Evolutionary conservation across 2,797 vertebrate species (phyloP).

Genomic region (Tachyglossus aculeatus): DNA sequence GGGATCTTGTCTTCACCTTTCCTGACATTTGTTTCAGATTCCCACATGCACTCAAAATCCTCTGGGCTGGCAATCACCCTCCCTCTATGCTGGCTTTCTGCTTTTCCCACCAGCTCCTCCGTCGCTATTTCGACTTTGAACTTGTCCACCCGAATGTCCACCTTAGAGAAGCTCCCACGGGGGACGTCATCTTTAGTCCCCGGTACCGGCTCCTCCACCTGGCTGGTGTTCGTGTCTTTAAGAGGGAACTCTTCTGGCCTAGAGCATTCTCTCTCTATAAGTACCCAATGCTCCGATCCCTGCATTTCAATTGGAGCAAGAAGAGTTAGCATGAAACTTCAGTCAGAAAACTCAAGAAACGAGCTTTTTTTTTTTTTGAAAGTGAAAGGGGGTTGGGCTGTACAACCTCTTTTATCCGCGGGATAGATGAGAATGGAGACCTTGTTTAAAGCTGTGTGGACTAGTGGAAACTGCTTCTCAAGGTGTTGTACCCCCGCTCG

Average conservation of each 20-base stretch:
- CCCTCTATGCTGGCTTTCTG: slow-evolving; percentile 44
- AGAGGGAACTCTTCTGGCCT: slow-evolving; percentile 76
- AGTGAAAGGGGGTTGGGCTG: slow-evolving; percentile 16
- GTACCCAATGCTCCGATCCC: slow-evolving; percentile 99
- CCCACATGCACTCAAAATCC: slow-evolving; percentile 72
- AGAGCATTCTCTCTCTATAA: slow-evolving; percentile 93
- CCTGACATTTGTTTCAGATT: slow-evolving; percentile 59
- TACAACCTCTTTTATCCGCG: no score
- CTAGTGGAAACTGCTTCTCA: no score
- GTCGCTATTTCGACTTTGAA: slow-evolving; percentile 64
- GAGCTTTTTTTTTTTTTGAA: slow-evolving; percentile 1
- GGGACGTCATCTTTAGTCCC: slow-evolving; percentile 53
- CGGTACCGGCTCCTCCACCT: slow-evolving; percentile 61
- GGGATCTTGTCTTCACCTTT: slow-evolving; percentile 28
- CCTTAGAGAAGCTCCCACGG: slow-evolving; percentile 50
- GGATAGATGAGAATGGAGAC: no score
- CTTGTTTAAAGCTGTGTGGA: no score
- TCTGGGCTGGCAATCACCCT: slow-evolving; percentile 75
- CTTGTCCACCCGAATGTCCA: slow-evolving; percentile 64
- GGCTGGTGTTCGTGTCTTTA: slow-evolving; percentile 62
- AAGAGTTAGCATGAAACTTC: slow-evolving; percentile 86
- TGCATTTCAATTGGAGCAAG: slow-evolving; percentile 97
- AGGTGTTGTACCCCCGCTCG: no score
- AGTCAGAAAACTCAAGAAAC: background rate
- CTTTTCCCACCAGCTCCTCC: slow-evolving; percentile 56